These are phyloP conservation scores for Zingel zingel DNA, from an alignment of 2,113 vertebrate genomes.

Conservation along the genomic window DNA sequence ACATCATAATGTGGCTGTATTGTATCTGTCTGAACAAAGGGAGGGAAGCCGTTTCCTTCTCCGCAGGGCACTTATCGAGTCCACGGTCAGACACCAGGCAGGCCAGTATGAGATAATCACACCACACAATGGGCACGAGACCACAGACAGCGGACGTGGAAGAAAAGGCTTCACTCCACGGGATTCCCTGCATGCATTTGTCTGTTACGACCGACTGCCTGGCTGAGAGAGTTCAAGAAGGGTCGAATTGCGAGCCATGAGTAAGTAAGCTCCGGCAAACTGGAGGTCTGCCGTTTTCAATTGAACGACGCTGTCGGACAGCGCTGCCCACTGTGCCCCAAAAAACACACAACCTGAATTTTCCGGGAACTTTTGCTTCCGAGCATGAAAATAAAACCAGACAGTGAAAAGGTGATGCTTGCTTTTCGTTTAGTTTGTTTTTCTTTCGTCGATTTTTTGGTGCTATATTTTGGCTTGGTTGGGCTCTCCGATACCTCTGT, in stretches of 20 bases:
- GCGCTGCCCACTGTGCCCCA: slow-evolving; percentile 35
- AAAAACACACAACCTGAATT: slow-evolving; percentile 16
- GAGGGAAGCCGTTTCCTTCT: slow-evolving; percentile 59
- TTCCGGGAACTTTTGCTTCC: slow-evolving; percentile 14
- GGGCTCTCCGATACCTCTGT: not conserved
- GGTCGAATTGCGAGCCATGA: slow-evolving; percentile 33
- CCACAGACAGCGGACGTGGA: slow-evolving; percentile 53
- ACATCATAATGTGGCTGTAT: slow-evolving; percentile 67
- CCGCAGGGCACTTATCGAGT: slow-evolving; percentile 69
- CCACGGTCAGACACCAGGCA: slow-evolving; percentile 70
- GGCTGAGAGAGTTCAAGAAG: slow-evolving; percentile 59
- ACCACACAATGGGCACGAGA: slow-evolving; percentile 72
- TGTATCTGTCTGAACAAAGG: slow-evolving; percentile 58
- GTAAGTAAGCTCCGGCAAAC: slow-evolving; percentile 40
- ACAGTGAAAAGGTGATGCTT: slow-evolving; percentile 25
- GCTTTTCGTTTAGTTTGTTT: not conserved
- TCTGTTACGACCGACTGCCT: slow-evolving; percentile 52
- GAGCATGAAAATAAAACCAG: slow-evolving; percentile 46
- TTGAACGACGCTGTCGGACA: slow-evolving; percentile 38
- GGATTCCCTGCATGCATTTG: slow-evolving; percentile 65
- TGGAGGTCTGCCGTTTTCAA: slow-evolving; percentile 57
- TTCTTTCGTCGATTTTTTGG: not conserved
- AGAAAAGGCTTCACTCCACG: slow-evolving; percentile 61
- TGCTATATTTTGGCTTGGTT: not conserved
- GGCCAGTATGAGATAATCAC: slow-evolving; percentile 72